Base-by-base conservation (phyloP, 1,140 invertebrate genomes). In the Apis florea region DNA sequence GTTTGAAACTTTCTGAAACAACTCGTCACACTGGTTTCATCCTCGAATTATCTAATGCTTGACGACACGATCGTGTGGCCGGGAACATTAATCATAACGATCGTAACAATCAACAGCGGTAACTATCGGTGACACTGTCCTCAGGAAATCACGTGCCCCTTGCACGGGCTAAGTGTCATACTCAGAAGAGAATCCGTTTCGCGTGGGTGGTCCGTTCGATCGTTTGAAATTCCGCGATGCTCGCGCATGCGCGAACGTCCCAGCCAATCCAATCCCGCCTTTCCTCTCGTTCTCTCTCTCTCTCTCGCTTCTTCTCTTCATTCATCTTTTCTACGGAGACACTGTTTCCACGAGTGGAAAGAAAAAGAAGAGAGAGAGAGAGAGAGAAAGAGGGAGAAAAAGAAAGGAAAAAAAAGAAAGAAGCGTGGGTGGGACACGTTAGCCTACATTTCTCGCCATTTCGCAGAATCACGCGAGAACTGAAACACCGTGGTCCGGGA, bases 121-220 rank as follows among this genome's bases (percentile, higher is more conserved):
- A 47, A 53, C 75, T 67, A 68, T 61, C 76, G 73, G 69, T 72
- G 66, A 76, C 82, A 78, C 72, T 59, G 75, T 86, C 63, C 67
- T 64, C 51, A 82, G 85, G 85, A 85, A 87, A 78, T 89, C 83
- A 87, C 82, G 85, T 79, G 81, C 49, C 74, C 51, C 26, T 49
- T 13, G 54, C 56, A 26, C 24, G 40, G 64, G 40, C 8, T 2
- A 15, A 13, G 19, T 4, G 49, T 40, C 51, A 13, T 24, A 53
- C 40, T 2, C 49, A 40, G 24, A 80, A 58, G 63, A 24, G 68
- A 58, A 79, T 72, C 17, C 19, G 15, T 40, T 53, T 58, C 40
- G 72, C 64, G 79, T 82, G 79, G 79, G 79, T 76, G 79, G 79
- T 31, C 72, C 73, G 72, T 74, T 82, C 79, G 79, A 82, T 82